These are phyloP conservation scores for Patiria miniata DNA, from an alignment of 35 echinoderm and acorn worm species.

Conservation along the genomic window DNA sequence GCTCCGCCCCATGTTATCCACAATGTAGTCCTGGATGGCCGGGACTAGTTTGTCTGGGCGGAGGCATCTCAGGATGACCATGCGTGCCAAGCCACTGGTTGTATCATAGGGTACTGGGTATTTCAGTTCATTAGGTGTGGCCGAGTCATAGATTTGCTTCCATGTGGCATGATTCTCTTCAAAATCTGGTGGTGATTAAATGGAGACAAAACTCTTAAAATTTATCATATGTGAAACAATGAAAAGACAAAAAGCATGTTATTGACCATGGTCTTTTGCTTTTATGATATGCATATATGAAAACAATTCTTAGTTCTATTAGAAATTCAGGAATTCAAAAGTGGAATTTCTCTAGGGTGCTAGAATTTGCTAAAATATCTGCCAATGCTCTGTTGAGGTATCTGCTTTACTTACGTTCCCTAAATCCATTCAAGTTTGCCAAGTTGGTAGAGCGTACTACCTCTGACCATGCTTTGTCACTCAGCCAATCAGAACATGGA, in stretches of 20 bases:
- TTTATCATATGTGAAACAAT: too few relatives aligned
- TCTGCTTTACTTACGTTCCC: conserved; percentile 65
- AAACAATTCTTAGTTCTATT: too few relatives aligned
- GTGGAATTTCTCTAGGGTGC: too few relatives aligned
- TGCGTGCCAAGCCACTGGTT: conserved; percentile 55
- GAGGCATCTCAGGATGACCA: conserved; percentile 80
- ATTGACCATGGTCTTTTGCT: too few relatives aligned
- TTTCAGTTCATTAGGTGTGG: conserved; percentile 63
- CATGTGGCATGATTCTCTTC: conserved; percentile 68
- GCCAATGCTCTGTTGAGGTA: too few relatives aligned
- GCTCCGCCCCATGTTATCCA: conserved; percentile 83
- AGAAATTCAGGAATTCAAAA: too few relatives aligned
- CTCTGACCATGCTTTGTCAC: conserved; percentile 94
- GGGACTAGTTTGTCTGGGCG: conserved; percentile 97
- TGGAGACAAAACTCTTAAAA: background rate
- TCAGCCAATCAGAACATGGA: conserved; percentile 94
- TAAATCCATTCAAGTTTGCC: conserved; percentile 70
- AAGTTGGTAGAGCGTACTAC: conserved; percentile 83
- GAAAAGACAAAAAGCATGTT: too few relatives aligned
- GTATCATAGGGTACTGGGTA: conserved; percentile 70
- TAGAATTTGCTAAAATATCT: too few relatives aligned
- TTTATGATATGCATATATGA: too few relatives aligned
- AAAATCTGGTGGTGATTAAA: conserved; percentile 56
- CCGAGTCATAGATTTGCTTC: conserved; percentile 94
- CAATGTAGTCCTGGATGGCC: conserved; percentile 85